Percentiles rank a stretch among this genome's conserved stretches.
These are phyloP conservation scores for Mionectes olivaceus DNA, from an alignment of 2,797 vertebrate species.

Conservation along the genomic window DNA sequence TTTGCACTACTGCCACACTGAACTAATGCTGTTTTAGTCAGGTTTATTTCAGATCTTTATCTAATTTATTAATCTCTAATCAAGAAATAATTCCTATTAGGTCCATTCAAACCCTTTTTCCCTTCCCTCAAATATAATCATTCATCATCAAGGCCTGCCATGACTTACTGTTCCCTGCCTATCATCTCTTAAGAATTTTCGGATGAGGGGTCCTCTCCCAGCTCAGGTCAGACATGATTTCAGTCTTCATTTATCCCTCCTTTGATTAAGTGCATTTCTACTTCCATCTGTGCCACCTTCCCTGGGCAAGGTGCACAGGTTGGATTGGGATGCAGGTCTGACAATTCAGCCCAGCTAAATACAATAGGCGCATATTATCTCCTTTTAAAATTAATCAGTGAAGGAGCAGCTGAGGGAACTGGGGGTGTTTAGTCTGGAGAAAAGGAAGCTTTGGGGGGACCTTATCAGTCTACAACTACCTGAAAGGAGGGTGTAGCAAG, in stretches of 20 bases:
- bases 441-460: background rate
- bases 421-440: background rate
- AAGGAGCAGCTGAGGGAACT: background rate
- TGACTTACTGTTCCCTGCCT: background rate
- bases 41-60: background rate
- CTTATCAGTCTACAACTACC: accelerated
- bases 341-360: background rate
- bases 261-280: background rate
- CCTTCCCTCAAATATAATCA: background rate
- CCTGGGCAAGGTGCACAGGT: background rate
- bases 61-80: background rate
- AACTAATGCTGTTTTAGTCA: background rate
- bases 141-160: background rate
- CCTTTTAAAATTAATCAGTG: background rate
- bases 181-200: background rate
- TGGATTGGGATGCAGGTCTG: background rate
- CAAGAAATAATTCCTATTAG: background rate
- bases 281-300: background rate
- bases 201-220: background rate
- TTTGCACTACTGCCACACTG: background rate
- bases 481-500: background rate
- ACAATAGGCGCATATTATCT: background rate
- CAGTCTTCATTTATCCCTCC: background rate
- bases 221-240: background rate
- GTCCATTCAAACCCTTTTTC: background rate